These are phyloP conservation scores for Protaetia brevitarsis DNA, from an alignment of 1,140 invertebrate species.

Conservation along the genomic window DNA sequence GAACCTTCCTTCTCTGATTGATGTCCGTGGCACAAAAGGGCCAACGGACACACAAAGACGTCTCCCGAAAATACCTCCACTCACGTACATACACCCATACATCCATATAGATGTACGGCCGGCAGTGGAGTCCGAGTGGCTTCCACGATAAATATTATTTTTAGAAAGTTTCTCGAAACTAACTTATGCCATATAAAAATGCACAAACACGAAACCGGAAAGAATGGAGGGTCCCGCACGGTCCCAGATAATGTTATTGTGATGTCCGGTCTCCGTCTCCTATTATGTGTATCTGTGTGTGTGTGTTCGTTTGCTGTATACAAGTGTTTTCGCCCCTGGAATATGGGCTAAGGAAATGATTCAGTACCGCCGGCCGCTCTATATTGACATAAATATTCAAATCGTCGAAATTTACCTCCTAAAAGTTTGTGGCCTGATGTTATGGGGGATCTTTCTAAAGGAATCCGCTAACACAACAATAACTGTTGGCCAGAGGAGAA, in stretches of 20 bases:
- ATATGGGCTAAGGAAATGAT: not conserved
- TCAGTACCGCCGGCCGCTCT: not conserved
- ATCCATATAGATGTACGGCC: no score
- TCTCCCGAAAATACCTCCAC: slow-evolving; percentile 17
- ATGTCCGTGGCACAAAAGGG: slow-evolving; percentile 15
- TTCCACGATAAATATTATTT: slow-evolving; percentile 38
- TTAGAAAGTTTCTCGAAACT: slow-evolving; percentile 31
- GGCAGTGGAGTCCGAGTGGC: not conserved
- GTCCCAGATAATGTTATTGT: slow-evolving; percentile 34
- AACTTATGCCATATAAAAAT: slow-evolving; percentile 36
- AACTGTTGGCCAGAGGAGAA: no score
- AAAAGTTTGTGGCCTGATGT: slow-evolving; percentile 1
- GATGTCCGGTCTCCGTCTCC: slow-evolving; percentile 30
- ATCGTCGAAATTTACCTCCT: slow-evolving; percentile 14
- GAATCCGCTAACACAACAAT: not conserved
- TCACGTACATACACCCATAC: not conserved
- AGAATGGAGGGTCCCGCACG: slow-evolving; percentile 25
- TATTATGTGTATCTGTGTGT: not conserved
- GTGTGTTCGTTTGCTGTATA: slow-evolving; percentile 21
- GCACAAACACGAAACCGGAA: slow-evolving; percentile 31
- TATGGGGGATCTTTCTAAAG: not conserved
- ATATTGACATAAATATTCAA: slow-evolving; percentile 19
- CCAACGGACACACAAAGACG: slow-evolving; percentile 27
- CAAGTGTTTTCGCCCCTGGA: slow-evolving; percentile 28
- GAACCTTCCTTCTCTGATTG: slow-evolving; percentile 22